Conservation (phyloP, 2,113 vertebrate genomes). For the Cyanoderma ruficeps region DNA sequence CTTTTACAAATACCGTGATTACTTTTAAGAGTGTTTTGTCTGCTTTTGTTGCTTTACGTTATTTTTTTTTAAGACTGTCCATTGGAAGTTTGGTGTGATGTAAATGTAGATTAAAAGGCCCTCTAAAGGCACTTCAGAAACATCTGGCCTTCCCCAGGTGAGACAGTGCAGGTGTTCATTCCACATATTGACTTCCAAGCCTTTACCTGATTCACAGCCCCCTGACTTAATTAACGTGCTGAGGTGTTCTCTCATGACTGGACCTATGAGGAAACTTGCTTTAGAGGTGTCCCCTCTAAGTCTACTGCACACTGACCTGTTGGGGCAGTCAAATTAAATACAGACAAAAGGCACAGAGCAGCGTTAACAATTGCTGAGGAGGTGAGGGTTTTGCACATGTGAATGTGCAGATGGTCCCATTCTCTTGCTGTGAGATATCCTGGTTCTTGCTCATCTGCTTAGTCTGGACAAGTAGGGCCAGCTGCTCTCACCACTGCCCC, state of each 20-base stretch:
- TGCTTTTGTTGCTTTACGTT: neutral
- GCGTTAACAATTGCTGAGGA: neutral
- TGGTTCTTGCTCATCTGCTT: neutral
- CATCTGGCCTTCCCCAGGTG: neutral
- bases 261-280: neutral
- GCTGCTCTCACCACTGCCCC: neutral
- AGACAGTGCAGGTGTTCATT: neutral
- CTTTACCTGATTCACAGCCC: neutral
- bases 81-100: neutral
- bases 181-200: neutral
- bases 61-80: rapidly evolving
- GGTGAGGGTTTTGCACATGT: rapidly evolving
- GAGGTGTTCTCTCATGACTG: neutral
- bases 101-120: neutral
- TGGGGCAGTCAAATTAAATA: neutral
- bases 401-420: neutral
- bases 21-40: neutral
- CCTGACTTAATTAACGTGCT: neutral
- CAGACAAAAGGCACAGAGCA: neutral
- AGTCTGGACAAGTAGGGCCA: neutral
- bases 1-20: rapidly evolving
- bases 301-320: neutral
- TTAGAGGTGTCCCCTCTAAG: neutral
- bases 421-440: neutral
- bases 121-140: neutral